Evolutionary conservation across 2,797 vertebrate genomes (phyloP), one percentile per base, ranked within the genome.

Genomic region (Streptopelia turtur): DNA sequence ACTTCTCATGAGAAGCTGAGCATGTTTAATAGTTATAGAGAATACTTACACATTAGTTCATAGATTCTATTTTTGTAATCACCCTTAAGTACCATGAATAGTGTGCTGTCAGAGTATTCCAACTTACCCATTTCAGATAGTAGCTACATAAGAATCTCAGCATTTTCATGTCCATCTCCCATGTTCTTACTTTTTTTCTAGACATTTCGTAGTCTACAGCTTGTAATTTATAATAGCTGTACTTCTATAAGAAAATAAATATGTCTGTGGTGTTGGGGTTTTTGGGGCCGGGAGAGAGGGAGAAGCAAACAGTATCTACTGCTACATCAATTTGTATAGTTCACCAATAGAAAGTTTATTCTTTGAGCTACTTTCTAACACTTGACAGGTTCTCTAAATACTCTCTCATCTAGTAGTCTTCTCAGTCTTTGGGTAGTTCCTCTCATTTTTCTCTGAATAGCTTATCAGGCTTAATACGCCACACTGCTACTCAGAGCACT

Each of bases 271-370:
- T 60, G 24, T 49, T 49, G 9, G 4, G 20, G 3, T 4, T 22
- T 59, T 63, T 3, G 6, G 61, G 35, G 11, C 10, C 0, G 1
- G 25, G 22, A 10, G 2, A 9, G 9, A 31, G 11, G 28, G 18
- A 35, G 27, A 20, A 79, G 16, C 14, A 55, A 13, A 16, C 11
- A 55, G 18, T 66, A 35, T 39, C 31, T 78, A 20, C 25, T 79
- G 30, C 45, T 89, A 16, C 16, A 18, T 90, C 3, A 2, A 13
- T 66, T 76, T 82, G 15, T 70, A 5, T 43, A 18, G 11, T 83
- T 85, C 57, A 50, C 22, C 30, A 22, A 2, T 20, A 70, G 13
- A 30, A 90, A 80, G 16, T 75, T 90, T 7, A 23, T 77, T 91
- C 43, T 74, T 59, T 49, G 52, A 59, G 14, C 41, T 76, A 5